A percentile compares a stretch with the other conserved stretches of the same genome.
Conservation (phyloP, 2,888 invertebrate species). For the Eupithecia insigniata region DNA sequence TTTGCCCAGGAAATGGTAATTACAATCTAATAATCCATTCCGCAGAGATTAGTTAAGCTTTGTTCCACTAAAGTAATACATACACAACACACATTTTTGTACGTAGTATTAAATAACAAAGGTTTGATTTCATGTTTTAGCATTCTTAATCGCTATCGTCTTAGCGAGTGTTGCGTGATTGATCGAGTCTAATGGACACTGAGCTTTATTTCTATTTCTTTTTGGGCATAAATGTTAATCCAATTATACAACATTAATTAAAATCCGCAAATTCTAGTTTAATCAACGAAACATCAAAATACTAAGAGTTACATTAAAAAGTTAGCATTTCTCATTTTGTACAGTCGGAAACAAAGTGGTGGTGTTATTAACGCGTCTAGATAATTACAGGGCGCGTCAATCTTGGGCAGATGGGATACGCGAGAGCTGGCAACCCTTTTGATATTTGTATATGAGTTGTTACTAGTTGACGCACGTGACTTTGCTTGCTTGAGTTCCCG, state of each 20-base stretch:
- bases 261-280: constrained; percentile 64
- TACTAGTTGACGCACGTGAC: background rate
- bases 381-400: constrained; percentile 85
- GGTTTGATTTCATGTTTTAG: background rate
- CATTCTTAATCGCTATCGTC: background rate
- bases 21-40: constrained; percentile 54
- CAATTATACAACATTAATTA: constrained; percentile 50
- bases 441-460: constrained; percentile 61
- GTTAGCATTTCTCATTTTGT: constrained; percentile 82
- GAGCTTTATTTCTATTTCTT: background rate
- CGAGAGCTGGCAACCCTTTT: constrained; percentile 73
- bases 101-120: background rate
- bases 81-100: constrained; percentile 21
- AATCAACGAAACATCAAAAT: constrained; percentile 82
- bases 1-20: constrained; percentile 56
- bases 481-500: background rate
- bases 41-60: constrained; percentile 45
- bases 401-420: constrained; percentile 81
- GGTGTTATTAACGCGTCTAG: constrained; percentile 84
- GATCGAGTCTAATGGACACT: background rate
- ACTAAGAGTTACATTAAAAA: constrained; percentile 67
- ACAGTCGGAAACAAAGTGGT: constrained; percentile 83
- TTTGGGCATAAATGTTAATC: background rate
- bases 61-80: constrained; percentile 21
- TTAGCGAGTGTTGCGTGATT: background rate